These are phyloP conservation scores for Catharus minimus DNA, from an alignment of 2,113 vertebrate species.

Conservation along the genomic window DNA sequence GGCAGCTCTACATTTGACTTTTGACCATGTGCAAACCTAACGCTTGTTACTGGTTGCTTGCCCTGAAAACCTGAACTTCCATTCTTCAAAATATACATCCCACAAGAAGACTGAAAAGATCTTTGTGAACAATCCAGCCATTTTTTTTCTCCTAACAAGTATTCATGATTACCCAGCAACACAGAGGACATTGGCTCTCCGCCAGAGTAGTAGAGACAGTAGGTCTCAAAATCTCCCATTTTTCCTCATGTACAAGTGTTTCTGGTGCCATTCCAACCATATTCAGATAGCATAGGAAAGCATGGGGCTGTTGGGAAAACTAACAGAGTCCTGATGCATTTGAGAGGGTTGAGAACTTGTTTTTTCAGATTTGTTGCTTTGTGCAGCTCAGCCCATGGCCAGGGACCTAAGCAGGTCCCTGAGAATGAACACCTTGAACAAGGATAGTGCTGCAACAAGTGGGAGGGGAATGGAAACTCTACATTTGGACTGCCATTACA, in stretches of 20 bases:
- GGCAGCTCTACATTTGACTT: not conserved
- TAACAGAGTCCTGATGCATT: not conserved
- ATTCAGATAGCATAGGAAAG: not conserved
- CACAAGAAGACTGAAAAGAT: fast-evolving
- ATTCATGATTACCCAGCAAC: not conserved
- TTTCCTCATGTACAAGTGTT: not conserved
- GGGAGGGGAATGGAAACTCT: not conserved
- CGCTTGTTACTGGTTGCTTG: not conserved
- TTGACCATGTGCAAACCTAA: not conserved
- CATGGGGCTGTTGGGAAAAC: not conserved
- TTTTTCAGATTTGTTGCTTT: not conserved
- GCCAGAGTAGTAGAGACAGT: not conserved
- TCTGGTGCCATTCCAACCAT: not conserved
- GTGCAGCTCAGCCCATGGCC: not conserved
- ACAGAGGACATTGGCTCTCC: not conserved
- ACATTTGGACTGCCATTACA: not conserved
- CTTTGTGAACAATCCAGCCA: not conserved
- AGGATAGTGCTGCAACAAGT: not conserved
- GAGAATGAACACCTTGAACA: not conserved
- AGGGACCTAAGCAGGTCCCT: not conserved
- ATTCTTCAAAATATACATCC: not conserved
- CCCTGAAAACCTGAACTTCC: not conserved
- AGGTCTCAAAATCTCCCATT: not conserved
- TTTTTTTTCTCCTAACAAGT: not conserved
- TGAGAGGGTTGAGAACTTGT: not conserved